Conservation (phyloP, 1,140 invertebrate species). For the Orchesella cincta region DNA sequence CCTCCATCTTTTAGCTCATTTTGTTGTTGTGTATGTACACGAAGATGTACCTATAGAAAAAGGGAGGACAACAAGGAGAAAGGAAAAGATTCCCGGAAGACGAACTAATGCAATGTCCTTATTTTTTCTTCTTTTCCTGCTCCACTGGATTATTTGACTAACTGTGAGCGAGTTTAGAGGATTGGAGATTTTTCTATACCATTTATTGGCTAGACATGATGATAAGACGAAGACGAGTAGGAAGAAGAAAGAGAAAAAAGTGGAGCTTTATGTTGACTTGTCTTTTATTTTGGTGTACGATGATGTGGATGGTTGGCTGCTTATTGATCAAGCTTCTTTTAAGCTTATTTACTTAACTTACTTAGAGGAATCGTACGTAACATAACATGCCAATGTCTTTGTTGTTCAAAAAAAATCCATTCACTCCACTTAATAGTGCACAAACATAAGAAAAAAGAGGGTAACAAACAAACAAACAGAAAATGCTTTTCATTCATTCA, state of each 20-base stretch:
- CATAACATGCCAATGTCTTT: too few species aligned
- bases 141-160: constrained; percentile 9
- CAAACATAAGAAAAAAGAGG: too few species aligned
- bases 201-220: not conserved
- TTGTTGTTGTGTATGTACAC: not conserved
- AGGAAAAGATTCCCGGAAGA: constrained; percentile 9
- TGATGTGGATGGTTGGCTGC: not conserved
- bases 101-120: constrained; percentile 16
- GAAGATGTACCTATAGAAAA: not conserved
- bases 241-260: not conserved
- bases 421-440: too few species aligned
- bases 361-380: too few species aligned
- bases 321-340: constrained; percentile 3
- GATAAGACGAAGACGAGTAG: not conserved
- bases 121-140: constrained; percentile 15
- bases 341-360: not conserved
- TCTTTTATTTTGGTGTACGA: not conserved
- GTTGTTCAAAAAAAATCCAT: not conserved
- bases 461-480: too few species aligned
- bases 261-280: not conserved
- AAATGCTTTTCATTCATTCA: too few species aligned
- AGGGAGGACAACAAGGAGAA: not conserved
- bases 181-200: not conserved
- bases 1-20: too few species aligned
- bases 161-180: too few species aligned